These are phyloP conservation scores for Ivindomyrus marchei DNA, from an alignment of 2,113 vertebrate species.

Conservation along the genomic window DNA sequence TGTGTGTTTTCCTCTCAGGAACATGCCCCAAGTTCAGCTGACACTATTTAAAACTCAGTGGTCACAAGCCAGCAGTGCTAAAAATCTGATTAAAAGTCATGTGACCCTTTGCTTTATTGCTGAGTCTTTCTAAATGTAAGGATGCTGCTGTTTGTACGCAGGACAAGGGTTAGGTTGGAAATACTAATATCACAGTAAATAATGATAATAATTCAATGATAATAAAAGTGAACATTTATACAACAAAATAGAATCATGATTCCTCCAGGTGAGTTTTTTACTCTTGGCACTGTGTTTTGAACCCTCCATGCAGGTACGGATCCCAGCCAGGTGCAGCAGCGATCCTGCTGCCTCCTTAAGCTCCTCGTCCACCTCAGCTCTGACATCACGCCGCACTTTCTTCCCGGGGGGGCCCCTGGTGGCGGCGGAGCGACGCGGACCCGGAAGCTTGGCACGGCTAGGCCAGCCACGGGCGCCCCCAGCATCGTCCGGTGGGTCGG, in stretches of 20 bases:
- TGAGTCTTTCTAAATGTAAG: background rate
- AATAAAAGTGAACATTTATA: background rate
- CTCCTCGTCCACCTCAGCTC: constrained; percentile 92
- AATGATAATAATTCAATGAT: background rate
- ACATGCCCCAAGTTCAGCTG: background rate
- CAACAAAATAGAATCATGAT: background rate
- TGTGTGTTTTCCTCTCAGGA: background rate
- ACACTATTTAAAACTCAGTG: background rate
- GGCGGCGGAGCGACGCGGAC: constrained; percentile 43
- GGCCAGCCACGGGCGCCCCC: constrained; percentile 40
- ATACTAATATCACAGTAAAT: background rate
- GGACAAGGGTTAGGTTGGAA: background rate
- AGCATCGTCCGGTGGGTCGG: constrained; percentile 70
- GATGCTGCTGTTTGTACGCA: background rate
- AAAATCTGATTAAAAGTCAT: background rate
- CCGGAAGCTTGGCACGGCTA: constrained; percentile 36
- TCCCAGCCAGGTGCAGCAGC: constrained; percentile 90
- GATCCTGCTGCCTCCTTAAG: constrained; percentile 96
- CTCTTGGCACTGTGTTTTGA: constrained; percentile 81
- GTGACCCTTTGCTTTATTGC: background rate
- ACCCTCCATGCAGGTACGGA: constrained; percentile 80
- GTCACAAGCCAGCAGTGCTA: background rate
- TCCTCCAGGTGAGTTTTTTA: constrained; percentile 68
- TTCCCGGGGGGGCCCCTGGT: constrained; percentile 61
- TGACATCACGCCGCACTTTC: constrained; percentile 64